Evolutionary conservation across 2,888 invertebrate species (phyloP), one percentile per base, ranked within the genome.

Genomic region (Nomada hirtipes): DNA sequence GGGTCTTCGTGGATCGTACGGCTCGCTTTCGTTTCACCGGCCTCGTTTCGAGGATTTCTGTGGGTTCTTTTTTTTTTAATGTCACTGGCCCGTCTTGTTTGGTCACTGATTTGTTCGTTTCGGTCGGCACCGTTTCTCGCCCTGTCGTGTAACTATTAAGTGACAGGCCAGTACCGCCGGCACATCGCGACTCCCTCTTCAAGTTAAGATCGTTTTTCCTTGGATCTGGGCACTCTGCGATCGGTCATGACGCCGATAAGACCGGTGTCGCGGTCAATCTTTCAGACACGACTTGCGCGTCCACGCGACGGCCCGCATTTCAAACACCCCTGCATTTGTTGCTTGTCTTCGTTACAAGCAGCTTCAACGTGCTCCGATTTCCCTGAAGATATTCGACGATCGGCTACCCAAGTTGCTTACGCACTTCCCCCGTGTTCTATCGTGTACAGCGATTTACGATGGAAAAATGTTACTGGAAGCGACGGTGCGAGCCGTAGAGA

Each of bases 281-380:
- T 61, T 76, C 23, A 61, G 77, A 77, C 79, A 70, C 76, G 75
- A 70, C 83, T 26, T 26, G 83, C 83, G 83, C 79, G 78, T 83
- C 79, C 72, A 42, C 79, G 76, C 76, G 71, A 76, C 50, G 63
- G 76, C 11, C 67, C 75, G 23, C 76, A 77, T 79, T 79, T 72
- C 77, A 73, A 36, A 26, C 11, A 10, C 55, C 69, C 15, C 26
- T 50, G 44, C 13, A 18, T 29, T 23, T 36, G n/a, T 47, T 67
- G 36, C 57, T 15, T 47, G 47, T 47, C 20, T 57, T 52, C 20
- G 0, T 26, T 20, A 26, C 26, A 3, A n/a, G 23, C 4, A 29
- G 10, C 10, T n/a, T 4, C n/a, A 3, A 47, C 2, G 11, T 26
- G 44, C n/a, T 23, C 69, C 26, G 26, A 65, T 67, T 23, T 53